Conservation (phyloP, 2,797 vertebrate species). For the Sphaeramia orbicularis region DNA sequence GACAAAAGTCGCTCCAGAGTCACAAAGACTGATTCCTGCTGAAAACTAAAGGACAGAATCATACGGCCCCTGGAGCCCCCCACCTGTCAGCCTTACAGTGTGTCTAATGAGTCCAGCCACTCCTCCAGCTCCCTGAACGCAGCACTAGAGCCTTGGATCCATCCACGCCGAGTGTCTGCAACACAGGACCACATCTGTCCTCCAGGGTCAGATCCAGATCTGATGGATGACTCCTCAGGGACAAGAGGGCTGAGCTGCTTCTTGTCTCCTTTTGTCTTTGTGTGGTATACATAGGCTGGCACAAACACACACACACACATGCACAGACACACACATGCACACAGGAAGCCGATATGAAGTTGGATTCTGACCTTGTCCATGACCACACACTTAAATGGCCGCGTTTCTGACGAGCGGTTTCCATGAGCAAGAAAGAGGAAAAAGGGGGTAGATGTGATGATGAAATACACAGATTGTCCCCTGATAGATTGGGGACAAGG, state of each 20-base stretch:
- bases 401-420: slow-evolving; percentile 60
- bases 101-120: slow-evolving; percentile 59
- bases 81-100: slow-evolving; percentile 53
- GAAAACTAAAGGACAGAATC: slow-evolving; percentile 44
- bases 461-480: slow-evolving; percentile 79
- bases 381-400: slow-evolving; percentile 65
- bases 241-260: slow-evolving; percentile 39
- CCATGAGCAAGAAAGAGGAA: no score
- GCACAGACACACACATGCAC: slow-evolving; percentile 35
- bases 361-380: slow-evolving; percentile 74
- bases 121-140: slow-evolving; percentile 40
- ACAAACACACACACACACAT: slow-evolving; percentile 38
- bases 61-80: slow-evolving; percentile 28
- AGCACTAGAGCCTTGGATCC: slow-evolving; percentile 52
- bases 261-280: slow-evolving; percentile 54
- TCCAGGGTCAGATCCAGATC: slow-evolving; percentile 68
- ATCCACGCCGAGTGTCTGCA: slow-evolving; percentile 47
- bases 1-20: slow-evolving; percentile 25
- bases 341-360: slow-evolving; percentile 46
- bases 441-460: slow-evolving; percentile 70
- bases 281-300: slow-evolving; percentile 20
- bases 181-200: slow-evolving; percentile 52
- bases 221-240: slow-evolving; percentile 75
- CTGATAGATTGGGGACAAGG: slow-evolving; percentile 84
- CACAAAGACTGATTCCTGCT: slow-evolving; percentile 40